Conservation (phyloP, 2,888 invertebrate species). For the Drosophila mayaguana region DNA sequence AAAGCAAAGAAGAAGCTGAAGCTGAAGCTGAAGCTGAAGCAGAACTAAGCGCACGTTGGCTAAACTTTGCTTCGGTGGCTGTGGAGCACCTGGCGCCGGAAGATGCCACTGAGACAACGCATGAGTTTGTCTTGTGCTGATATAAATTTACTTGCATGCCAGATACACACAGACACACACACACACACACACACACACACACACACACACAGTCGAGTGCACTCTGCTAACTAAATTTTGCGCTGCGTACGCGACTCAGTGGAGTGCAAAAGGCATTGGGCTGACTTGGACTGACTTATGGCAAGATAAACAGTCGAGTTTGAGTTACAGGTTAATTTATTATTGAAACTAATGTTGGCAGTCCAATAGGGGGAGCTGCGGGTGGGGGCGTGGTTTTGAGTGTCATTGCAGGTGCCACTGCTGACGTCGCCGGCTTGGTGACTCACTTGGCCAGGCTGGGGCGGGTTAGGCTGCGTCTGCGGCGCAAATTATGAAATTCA, state of each 20-base stretch:
- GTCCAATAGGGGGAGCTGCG: conserved; percentile 24
- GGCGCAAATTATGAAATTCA: conserved; percentile 72
- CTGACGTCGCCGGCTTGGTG: conserved; percentile 38
- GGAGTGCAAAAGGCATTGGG: conserved; percentile 64
- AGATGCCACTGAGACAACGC: conserved; percentile 47
- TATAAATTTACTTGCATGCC: conserved; percentile 66
- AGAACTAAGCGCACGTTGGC: conserved; percentile 26
- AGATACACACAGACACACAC: conserved; percentile 26
- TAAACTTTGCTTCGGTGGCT: conserved; percentile 24
- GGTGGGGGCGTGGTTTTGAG: background rate
- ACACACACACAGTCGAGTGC: conserved; percentile 39
- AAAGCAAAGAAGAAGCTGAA: conserved; percentile 25
- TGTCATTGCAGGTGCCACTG: conserved; percentile 47
- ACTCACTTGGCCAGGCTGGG: conserved; percentile 17
- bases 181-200: conserved; percentile 7
- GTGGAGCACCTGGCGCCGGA: conserved; percentile 43
- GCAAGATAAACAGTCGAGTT: conserved; percentile 62
- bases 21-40: background rate
- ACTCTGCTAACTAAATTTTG: conserved; percentile 52
- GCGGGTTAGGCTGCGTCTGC: conserved; percentile 24
- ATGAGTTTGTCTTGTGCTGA: conserved; percentile 55
- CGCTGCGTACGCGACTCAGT: conserved; percentile 57
- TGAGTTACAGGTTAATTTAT: conserved; percentile 75
- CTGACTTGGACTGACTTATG: conserved; percentile 62
- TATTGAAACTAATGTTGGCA: conserved; percentile 75